Base-by-base conservation (phyloP, 2,113 vertebrate genomes). In the Nymphicus hollandicus region DNA sequence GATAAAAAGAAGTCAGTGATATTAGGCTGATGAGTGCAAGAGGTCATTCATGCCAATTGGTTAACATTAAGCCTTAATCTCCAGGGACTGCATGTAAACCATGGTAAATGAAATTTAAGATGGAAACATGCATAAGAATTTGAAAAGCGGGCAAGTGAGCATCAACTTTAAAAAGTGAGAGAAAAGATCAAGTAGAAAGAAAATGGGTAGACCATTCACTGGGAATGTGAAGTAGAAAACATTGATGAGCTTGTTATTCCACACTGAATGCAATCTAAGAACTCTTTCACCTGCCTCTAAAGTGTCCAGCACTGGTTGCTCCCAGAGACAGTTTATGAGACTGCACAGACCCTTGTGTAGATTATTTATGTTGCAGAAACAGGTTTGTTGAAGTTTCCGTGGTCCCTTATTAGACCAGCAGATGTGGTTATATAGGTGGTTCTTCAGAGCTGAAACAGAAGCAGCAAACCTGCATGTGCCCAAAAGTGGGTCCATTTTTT, bases 391-490 rank as follows among this genome's bases (percentile, higher is more conserved):
- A 97, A 88, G 88, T 86, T 87, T 92, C 92, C 65, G 0, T 68
- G 28, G 3, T 29, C 56, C 73, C 19, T 68, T 68, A 95, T 95
- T 91, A 91, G 84, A 89, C 39, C 83, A 68, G 64, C 43, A 95
- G 91, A 91, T 93, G 56, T 56, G 52, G 86, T 91, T 95, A 93
- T 93, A 41, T 7, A 44, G 77, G 56, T 87, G 50, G 61, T 89
- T 92, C 91, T 89, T 88, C 89, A 61, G 73, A 77, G 84, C 52
- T 92, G 61, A 92, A 96, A 84, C 27, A 81, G 95, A 97, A 96
- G 78, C 47, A 89, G 61, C 77, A 87, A 95, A 91, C n/a, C 81
- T 92, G 47, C 65, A 10, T 28, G 33, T 89, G 77, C 86, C 70
- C 91, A 68, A 91, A 92, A 93, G 52, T 37, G 25, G 56, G 70